Evolutionary conservation across 2,888 invertebrate genomes (phyloP), one percentile per base, ranked within the genome.

Genomic region (Timema cristinae): DNA sequence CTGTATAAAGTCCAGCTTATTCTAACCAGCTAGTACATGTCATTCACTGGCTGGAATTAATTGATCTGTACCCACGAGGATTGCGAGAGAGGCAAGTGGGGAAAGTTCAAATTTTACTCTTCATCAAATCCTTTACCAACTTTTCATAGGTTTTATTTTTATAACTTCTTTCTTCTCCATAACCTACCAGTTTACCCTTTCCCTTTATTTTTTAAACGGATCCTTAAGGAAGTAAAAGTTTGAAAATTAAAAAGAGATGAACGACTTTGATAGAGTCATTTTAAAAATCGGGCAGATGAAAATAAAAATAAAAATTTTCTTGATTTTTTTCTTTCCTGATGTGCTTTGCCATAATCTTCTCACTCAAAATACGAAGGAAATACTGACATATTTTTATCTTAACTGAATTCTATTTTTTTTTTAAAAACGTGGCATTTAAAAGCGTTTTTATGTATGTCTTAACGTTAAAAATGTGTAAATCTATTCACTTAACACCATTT

Each of bases 211-310:
- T 66, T 66, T 67, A 72, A 69, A 61, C 56, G 50, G 47, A 66
- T 54, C 69, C 49, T 50, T 48, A 32, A n/a, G 67, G 69, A 69
- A 63, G 69, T 16, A 72, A 67, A 72, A 72, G 72, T 72, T 72
- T 72, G 69, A 66, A 69, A 72, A 72, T 72, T 72, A 69, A 69
- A 72, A 69, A 61, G 69, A 72, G 72, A 72, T 72, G 69, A 69
- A 51, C 69, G 72, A 50, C 67, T 66, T 32, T 66, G 72, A 72
- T 72, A 66, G 69, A 69, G 72, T 69, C 51, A 66, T 72, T 72
- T 68, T 68, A 54, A 68, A 49, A 72, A 66, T 66, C 66, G 49
- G 50, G 48, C 72, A 72, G 69, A 69, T 72, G 72, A 66, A 69
- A 56, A 69, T 51, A 71, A 67, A 49, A 63, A 63, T 32, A 48